Percentiles rank a stretch among this genome's conserved stretches.
These are phyloP conservation scores for Etheostoma cragini DNA, from an alignment of 2,113 vertebrate species.

Conservation along the genomic window DNA sequence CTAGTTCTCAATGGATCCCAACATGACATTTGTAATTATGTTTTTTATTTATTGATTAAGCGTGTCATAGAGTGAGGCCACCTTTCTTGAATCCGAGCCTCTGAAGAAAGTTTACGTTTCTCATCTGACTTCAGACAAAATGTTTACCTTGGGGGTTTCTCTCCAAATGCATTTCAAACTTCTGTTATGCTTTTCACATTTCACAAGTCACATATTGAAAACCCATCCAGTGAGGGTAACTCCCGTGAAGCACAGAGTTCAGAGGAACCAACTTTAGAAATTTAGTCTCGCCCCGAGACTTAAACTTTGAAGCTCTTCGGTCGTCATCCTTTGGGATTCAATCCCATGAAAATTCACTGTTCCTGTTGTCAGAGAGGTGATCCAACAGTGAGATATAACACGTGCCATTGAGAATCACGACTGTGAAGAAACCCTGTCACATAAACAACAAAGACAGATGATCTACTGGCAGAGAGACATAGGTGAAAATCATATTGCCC, in stretches of 20 bases:
- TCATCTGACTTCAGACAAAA: neutral
- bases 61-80: no score
- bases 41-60: constrained; percentile 11
- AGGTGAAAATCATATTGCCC: neutral
- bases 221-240: constrained; percentile 12
- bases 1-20: neutral
- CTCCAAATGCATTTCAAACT: constrained; percentile 2
- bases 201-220: constrained; percentile 18
- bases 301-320: constrained; percentile 1
- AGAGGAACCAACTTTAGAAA: constrained; percentile 1
- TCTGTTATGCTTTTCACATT: constrained; percentile 7
- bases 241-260: constrained; percentile 15
- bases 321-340: constrained; percentile 6
- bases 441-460: constrained; percentile 30
- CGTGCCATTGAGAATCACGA: constrained; percentile 9
- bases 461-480: constrained; percentile 12
- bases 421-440: constrained; percentile 21
- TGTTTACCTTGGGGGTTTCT: constrained; percentile 2
- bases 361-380: constrained; percentile 4
- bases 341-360: constrained; percentile 11
- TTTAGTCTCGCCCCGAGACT: constrained; percentile 11
- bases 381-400: constrained; percentile 29
- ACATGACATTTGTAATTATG: neutral
- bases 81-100: neutral
- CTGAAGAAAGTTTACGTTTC: neutral